phyloP scores from a whole-genome alignment of 2,797 vertebrate genomes.

The Sebastes trivittatus region DNA sequence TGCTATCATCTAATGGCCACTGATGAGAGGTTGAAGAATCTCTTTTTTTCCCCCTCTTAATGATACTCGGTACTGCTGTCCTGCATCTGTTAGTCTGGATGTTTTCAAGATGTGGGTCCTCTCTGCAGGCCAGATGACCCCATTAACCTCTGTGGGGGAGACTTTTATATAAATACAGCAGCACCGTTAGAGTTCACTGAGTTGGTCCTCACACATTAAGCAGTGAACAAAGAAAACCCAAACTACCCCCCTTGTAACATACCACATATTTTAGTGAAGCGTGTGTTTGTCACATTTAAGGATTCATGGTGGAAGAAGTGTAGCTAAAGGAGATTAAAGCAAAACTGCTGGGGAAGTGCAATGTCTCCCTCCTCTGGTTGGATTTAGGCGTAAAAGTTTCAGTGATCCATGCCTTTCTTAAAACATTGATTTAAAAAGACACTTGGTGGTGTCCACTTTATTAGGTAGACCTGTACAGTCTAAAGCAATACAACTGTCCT shows the following conservation, averaged over 20 bases:
- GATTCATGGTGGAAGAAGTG: not conserved
- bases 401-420: not conserved
- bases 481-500: not conserved
- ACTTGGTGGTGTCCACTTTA: not conserved
- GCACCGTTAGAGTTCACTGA: not conserved
- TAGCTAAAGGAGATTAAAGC: not conserved
- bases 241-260: not conserved
- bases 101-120: slow-evolving; percentile 63
- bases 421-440: not conserved
- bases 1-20: slow-evolving; percentile 32
- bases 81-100: slow-evolving; percentile 40
- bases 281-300: not conserved
- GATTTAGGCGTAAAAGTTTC: not conserved
- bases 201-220: slow-evolving; percentile 1
- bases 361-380: slow-evolving; percentile 71
- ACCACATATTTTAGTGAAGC: not conserved
- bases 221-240: not conserved
- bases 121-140: slow-evolving; percentile 46
- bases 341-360: slow-evolving; percentile 20
- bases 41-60: slow-evolving; percentile 28
- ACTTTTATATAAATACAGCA: not conserved
- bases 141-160: slow-evolving; percentile 41
- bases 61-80: slow-evolving; percentile 14
- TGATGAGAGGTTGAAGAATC: slow-evolving; percentile 20
- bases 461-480: not conserved